Evolutionary conservation across 2,797 vertebrate genomes (phyloP), one percentile per base, ranked within the genome.

Genomic region (Falco concolor): DNA sequence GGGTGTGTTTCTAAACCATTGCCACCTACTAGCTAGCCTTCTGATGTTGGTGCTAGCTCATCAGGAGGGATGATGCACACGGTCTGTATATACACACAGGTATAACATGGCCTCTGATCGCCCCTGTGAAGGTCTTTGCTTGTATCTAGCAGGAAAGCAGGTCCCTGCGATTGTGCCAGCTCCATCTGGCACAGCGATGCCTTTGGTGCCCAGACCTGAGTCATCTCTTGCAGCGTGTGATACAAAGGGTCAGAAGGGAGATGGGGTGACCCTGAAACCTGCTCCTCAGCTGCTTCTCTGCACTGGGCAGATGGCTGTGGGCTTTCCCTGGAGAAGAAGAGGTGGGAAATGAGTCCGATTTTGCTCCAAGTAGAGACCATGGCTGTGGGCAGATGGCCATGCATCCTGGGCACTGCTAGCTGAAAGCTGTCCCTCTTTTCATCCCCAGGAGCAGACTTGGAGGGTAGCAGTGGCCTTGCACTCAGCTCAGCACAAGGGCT

Each of bases 231-330:
- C 89, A 85, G 52, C 3, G 1, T 70, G 24, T 84, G 59, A 49
- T 69, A 30, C 16, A 61, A 50, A 54, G 83, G 34, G 28, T 73
- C 61, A 73, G 69, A 84, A 91, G 34, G 23, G 63, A 60, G 28
- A 42, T 22, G 8, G 74, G 14, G 20, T 81, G 73, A 69, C 59
- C 47, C 34, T 73, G 54, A 88, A 91, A 88, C 57, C 28, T 89
- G 63, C 30, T 80, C 87, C 44, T 80, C 45, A 87, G 78, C 75
- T 89, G 63, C 30, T 80, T 90, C 44, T 80, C 45, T 89, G 78
- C 75, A n/a, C 36, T 32, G n/a, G 40, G 47, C 86, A 87, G 90
- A 38, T 85, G 36, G 75, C 56, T 4, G 2, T 67, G 63, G 70
- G 34, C 40, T 87, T 84, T 32, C 24, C 20, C 59, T 89, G 40